Evolutionary conservation across 2,888 invertebrate genomes (phyloP), one percentile per base, ranked within the genome.

Genomic region (Lordiphosa fenestrarum): DNA sequence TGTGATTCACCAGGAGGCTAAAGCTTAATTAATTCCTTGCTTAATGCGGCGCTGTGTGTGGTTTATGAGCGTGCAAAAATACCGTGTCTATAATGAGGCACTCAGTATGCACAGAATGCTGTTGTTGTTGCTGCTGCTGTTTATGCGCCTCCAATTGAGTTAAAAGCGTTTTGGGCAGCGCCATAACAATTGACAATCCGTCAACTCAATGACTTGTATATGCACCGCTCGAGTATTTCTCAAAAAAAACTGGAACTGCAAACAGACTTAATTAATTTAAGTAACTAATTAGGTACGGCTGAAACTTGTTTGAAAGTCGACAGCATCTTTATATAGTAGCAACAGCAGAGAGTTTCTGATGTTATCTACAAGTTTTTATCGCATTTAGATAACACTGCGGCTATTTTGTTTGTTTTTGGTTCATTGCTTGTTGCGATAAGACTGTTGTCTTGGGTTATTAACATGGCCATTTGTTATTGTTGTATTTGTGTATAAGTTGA

Each of bases 31-130:
- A 68, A 68, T 73, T 80, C 80, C 69, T 56, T 66, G 53, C 49
- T 73, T 77, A 69, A 82, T 76, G 72, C 69, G 53, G 37, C 75
- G 66, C 58, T 63, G 83, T 77, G 76, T 78, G 76, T 82, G 76
- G 76, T 66, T 66, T 66, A 66, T 51, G 66, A 55, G 25, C 46
- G 30, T 42, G 35, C 30, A 56, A 40, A 54, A 47, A 25, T 56
- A 66, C 71, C 61, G 72, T 69, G 69, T 69, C 63, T 63, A 55
- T 77, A 77, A 77, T 77, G 53, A 83, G 73, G 51, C 83, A 70
- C 57, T 83, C 80, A 68, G 77, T 80, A 77, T 77, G 83, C 77
- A 76, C 67, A 72, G 59, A 47, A 42, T 64, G 59, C 36, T 56
- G 66, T 53, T 71, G 66, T 15, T 15, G 15, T 15, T 53, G 56